Conservation (phyloP, 2,113 vertebrate genomes). For the Bothrops jararaca region DNA sequence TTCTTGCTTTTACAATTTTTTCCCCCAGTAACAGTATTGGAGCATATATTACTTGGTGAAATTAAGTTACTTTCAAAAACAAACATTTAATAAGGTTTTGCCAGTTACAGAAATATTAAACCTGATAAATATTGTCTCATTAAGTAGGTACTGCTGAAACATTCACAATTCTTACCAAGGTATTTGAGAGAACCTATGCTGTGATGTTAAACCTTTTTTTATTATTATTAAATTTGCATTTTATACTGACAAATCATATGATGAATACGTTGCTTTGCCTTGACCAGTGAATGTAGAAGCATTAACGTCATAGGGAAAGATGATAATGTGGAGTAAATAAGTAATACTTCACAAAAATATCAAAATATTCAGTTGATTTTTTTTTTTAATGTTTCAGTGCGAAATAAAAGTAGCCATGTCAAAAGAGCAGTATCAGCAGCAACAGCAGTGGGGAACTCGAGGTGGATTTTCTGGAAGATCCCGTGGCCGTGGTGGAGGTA, state of each 20-base stretch:
- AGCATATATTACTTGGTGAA: not conserved
- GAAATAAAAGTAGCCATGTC: conserved; percentile 99
- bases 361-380: not conserved
- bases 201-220: not conserved
- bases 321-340: not conserved
- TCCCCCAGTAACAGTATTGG: not conserved
- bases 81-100: not conserved
- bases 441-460: conserved; percentile 93
- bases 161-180: not conserved
- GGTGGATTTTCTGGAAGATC: conserved; percentile 86
- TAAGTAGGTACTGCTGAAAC: not conserved
- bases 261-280: not conserved
- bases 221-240: not conserved
- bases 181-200: not conserved
- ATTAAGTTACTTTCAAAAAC: not conserved
- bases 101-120: not conserved
- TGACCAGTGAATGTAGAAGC: not conserved
- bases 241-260: not conserved
- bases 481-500: conserved; percentile 87
- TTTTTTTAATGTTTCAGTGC: conserved; percentile 75
- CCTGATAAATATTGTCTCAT: not conserved
- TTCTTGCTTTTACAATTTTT: not conserved
- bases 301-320: not conserved
- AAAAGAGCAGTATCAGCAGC: conserved; percentile 97
- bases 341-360: not conserved